A percentile compares a stretch with the other conserved stretches of the same genome.
Evolutionary conservation across 2,113 vertebrate genomes (phyloP).

Genomic region (Mirza zaza): DNA sequence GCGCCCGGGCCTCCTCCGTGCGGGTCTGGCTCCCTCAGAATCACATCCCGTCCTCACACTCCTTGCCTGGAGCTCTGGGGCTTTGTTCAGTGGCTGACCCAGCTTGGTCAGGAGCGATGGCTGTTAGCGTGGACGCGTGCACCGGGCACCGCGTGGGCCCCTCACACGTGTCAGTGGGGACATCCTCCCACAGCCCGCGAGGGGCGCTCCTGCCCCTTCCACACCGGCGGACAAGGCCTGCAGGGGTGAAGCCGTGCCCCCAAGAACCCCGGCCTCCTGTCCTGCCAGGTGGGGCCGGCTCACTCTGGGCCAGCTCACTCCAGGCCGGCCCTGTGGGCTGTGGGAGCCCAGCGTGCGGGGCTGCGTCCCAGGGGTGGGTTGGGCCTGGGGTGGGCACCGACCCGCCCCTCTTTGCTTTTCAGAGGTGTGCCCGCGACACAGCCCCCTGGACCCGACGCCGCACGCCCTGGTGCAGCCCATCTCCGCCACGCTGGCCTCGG

Average conservation of each 20-base stretch:
- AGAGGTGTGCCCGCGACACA: constrained; percentile 88
- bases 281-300: neutral
- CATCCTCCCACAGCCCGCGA: rapidly evolving
- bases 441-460: constrained; percentile 82
- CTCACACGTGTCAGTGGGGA: rapidly evolving
- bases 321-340: neutral
- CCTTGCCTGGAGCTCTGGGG: neutral
- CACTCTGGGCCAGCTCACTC: neutral
- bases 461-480: constrained; percentile 87
- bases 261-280: neutral
- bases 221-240: neutral
- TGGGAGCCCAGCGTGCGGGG: neutral
- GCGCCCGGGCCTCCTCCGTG: neutral
- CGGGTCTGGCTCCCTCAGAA: neutral
- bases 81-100: neutral
- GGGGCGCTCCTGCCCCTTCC: neutral
- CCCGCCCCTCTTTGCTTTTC: constrained; percentile 42
- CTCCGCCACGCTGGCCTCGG: constrained; percentile 87
- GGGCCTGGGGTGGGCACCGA: neutral
- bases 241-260: neutral
- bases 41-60: neutral
- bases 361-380: neutral
- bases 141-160: neutral
- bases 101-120: neutral
- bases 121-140: rapidly evolving